Evolutionary conservation across 2,113 vertebrate species (phyloP).

Genomic region (Gymnogyps californianus): DNA sequence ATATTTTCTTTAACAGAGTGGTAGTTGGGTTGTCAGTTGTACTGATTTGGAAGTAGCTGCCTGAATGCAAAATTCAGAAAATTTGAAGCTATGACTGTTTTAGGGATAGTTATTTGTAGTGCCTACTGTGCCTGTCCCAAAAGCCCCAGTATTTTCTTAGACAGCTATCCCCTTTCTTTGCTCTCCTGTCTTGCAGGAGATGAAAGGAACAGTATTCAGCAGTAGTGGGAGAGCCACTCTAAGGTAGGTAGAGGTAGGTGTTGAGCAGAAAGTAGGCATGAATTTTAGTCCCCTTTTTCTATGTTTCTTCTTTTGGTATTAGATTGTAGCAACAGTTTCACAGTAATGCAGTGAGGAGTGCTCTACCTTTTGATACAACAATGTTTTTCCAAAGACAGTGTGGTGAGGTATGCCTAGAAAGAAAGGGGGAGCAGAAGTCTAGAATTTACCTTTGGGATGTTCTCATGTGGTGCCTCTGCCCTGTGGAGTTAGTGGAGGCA

Average conservation of each 20-base stretch:
- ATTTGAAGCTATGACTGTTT: neutral
- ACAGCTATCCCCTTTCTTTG: neutral
- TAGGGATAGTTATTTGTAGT: neutral
- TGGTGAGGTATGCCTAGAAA: neutral
- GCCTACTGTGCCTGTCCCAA: neutral
- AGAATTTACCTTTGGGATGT: neutral
- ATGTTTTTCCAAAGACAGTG: neutral
- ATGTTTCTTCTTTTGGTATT: neutral
- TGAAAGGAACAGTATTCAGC: neutral
- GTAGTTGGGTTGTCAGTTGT: neutral
- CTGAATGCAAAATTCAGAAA: neutral
- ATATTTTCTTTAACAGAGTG: neutral
- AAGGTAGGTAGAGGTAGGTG: neutral
- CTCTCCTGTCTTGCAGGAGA: neutral
- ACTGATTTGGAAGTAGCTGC: neutral
- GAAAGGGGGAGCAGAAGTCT: neutral
- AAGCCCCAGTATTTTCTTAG: neutral
- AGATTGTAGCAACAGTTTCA: neutral
- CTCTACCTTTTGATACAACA: neutral
- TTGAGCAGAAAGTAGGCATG: neutral
- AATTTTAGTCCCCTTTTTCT: neutral
- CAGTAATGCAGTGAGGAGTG: neutral
- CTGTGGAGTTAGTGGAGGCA: neutral
- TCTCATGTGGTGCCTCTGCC: neutral
- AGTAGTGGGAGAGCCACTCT: neutral